These are phyloP conservation scores for Apodemus sylvaticus DNA, from an alignment of 2,113 vertebrate genomes.

Conservation along the genomic window DNA sequence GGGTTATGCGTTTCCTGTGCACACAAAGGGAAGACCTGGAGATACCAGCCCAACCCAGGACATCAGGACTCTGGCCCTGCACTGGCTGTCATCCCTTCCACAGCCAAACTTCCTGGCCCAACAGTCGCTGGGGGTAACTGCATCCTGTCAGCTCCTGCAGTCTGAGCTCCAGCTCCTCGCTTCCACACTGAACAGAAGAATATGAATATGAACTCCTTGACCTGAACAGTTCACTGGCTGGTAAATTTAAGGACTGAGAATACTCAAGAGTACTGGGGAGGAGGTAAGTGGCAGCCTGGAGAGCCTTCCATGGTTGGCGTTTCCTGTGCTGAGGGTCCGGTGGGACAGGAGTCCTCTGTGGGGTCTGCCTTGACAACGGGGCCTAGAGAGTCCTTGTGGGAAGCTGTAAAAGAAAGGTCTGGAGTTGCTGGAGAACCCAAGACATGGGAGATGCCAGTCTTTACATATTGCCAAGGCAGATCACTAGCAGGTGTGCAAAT, in stretches of 20 bases:
- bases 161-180: not conserved
- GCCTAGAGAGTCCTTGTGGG: too few relatives aligned
- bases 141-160: too few relatives aligned
- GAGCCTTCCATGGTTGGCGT: not conserved
- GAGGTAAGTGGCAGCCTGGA: not conserved
- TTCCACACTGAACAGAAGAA: not conserved
- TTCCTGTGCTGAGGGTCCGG: not conserved
- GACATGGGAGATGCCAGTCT: too few relatives aligned
- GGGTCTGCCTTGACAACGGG: too few relatives aligned
- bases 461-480: too few relatives aligned
- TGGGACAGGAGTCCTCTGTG: not conserved
- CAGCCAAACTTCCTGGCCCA: not conserved
- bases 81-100: not conserved
- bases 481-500: too few relatives aligned
- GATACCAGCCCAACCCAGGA: not conserved
- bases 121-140: too few relatives aligned
- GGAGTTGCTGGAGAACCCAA: too few relatives aligned
- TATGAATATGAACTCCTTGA: not conserved
- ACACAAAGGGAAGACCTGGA: not conserved
- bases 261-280: not conserved
- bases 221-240: fast-evolving
- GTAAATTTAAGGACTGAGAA: not conserved
- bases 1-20: not conserved
- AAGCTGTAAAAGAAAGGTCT: too few relatives aligned
- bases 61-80: not conserved